These are phyloP conservation scores for Andrena marginata DNA, from an alignment of 2,888 invertebrate genomes.

Conservation along the genomic window DNA sequence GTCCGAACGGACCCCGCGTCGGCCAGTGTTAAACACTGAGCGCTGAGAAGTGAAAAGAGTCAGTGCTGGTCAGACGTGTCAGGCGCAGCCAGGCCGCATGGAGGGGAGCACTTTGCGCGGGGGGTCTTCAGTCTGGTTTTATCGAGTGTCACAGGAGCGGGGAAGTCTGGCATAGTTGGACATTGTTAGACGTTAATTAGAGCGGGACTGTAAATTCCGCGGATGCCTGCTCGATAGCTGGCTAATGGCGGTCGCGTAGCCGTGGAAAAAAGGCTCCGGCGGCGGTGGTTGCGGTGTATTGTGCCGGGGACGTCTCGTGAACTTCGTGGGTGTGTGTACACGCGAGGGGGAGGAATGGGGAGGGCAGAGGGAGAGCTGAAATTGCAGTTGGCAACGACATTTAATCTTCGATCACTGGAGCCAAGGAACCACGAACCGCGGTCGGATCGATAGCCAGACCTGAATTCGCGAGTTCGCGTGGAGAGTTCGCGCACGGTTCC, in stretches of 20 bases:
- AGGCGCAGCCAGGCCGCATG: not conserved
- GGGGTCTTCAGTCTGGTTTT: constrained; percentile 21
- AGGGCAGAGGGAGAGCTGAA: constrained; percentile 8
- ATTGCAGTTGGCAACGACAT: constrained; percentile 58
- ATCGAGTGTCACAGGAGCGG: constrained; percentile 18
- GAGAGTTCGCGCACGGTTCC: not conserved
- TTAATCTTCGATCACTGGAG: constrained; percentile 53
- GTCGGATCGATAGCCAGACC: constrained; percentile 47
- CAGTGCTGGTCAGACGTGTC: constrained; percentile 16
- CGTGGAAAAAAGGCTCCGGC: constrained; percentile 3
- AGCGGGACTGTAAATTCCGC: constrained; percentile 46
- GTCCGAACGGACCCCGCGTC: too few species aligned
- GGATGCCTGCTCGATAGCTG: constrained; percentile 20
- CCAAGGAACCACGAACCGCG: constrained; percentile 25
- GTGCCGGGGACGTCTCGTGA: not conserved
- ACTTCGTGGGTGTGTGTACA: not conserved
- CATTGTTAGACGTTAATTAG: constrained; percentile 49
- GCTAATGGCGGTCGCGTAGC: constrained; percentile 1
- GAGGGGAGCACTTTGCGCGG: constrained; percentile 10
- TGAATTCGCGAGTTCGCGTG: constrained; percentile 28
- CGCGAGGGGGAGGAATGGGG: too few species aligned
- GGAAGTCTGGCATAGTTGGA: constrained; percentile 31
- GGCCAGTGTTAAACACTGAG: too few species aligned
- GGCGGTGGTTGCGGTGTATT: not conserved
- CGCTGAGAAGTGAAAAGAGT: not conserved